Evolutionary conservation across 2,113 vertebrate species (phyloP), one percentile per base, ranked within the genome.

Genomic region (Corydoras sp.): DNA sequence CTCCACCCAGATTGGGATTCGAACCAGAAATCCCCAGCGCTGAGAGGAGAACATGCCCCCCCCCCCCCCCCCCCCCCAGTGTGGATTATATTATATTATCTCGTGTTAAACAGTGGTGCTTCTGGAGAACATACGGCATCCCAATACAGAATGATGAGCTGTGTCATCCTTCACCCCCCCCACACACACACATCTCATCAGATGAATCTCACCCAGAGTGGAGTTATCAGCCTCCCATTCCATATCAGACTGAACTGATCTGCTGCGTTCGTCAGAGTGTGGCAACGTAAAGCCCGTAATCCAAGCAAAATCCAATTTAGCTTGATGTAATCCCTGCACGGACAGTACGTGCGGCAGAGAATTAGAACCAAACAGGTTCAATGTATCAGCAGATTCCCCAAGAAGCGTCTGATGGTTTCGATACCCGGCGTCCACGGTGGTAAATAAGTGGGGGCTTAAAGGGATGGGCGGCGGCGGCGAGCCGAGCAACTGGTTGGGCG

Each of bases 301-400:
- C 73, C 68, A 72, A 63, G 32, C 62, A 29, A 77, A 76, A 79
- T 79, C 62, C 68, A 78, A 72, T 81, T 76, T 71, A 71, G 43
- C 58, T 68, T 48, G 30, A 76, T 77, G 72, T 77, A 79, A 78
- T 78, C 79, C 49, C 12, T 30, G 67, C 55, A 68, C 32, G 43
- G 70, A 62, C 68, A 12, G 60, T 50, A 65, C 54, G 29, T 9
- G 14, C 12, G 30, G 13, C 6, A 67, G 31, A 62, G 64, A 80
- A 76, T 76, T 61, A 69, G 74, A 54, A 61, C 43, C 69, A 58
- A 50, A 68, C 55, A 59, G 62, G 35, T 32, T 62, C 65, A 63
- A 69, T 31, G 43, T 70, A 72, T 70, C 65, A 77, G 56, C 64
- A 50, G 31, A 65, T 62, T 55, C 65, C 48, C 65, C 29, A 29